These are phyloP conservation scores for Corvus hawaiiensis DNA, from an alignment of 2,113 vertebrate genomes.

Conservation along the genomic window DNA sequence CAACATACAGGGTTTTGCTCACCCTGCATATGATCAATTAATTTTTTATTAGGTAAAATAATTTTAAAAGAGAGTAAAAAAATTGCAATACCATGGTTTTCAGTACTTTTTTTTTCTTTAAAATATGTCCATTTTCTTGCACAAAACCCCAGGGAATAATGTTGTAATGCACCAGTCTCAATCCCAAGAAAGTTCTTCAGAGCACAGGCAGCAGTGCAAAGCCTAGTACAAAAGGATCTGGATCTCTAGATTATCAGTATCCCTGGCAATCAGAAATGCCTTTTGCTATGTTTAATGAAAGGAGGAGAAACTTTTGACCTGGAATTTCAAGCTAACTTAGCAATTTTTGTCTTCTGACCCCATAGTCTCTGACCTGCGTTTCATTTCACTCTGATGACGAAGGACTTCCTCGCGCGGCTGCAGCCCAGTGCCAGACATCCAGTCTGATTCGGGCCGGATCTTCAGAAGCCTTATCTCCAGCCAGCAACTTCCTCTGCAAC, in stretches of 20 bases:
- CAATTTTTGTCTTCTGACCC: conserved; percentile 37
- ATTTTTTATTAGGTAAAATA: neutral
- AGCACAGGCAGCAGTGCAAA: neutral
- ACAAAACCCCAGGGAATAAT: neutral
- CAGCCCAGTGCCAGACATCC: neutral
- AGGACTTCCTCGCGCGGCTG: neutral
- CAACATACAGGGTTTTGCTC: neutral
- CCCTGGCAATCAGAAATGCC: neutral
- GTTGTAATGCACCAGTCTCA: neutral
- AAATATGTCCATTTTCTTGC: neutral
- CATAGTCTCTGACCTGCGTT: neutral
- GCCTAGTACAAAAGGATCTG: neutral
- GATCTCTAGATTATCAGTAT: neutral
- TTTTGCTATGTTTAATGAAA: conserved; percentile 33
- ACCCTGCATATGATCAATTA: neutral
- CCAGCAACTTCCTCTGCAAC: conserved; percentile 44
- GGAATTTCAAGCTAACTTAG: conserved; percentile 30
- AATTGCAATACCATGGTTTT: neutral
- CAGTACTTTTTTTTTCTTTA: neutral
- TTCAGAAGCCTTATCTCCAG: conserved; percentile 28
- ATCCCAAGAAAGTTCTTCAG: neutral
- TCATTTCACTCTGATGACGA: conserved; percentile 1
- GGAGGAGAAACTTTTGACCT: conserved; percentile 39
- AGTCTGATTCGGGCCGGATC: neutral
- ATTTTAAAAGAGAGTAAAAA: neutral